Conservation (phyloP, 2,797 vertebrate species). For the Alcedo quadribrachys region DNA sequence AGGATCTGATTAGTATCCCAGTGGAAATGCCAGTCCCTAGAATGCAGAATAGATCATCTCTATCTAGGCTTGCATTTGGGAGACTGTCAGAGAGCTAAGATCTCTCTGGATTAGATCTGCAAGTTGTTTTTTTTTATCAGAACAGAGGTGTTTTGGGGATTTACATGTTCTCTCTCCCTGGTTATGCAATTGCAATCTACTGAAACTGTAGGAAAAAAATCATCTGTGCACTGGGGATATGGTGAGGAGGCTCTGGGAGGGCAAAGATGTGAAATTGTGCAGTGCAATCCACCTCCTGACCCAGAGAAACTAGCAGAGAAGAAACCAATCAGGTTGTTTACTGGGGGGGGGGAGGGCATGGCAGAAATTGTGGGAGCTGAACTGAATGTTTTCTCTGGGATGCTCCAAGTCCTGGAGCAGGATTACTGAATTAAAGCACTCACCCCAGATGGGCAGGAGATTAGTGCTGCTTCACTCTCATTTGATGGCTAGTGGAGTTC, state of each 20-base stretch:
- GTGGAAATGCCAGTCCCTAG: not conserved
- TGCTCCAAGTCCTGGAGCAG: not conserved
- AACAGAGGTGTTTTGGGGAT: constrained; percentile 21
- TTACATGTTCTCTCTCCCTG: constrained; percentile 20
- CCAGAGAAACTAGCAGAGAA: not conserved
- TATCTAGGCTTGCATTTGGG: not conserved
- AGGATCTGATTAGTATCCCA: not conserved
- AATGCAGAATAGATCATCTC: not conserved
- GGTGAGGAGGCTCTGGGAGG: not conserved
- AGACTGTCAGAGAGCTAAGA: not conserved
- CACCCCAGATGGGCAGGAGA: not conserved
- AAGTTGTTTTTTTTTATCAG: not conserved
- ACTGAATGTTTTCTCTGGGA: not conserved
- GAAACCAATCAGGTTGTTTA: not conserved
- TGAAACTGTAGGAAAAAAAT: constrained; percentile 12
- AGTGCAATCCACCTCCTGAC: not conserved
- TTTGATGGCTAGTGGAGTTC: not conserved
- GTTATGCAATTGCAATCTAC: constrained; percentile 34
- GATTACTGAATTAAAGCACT: constrained; percentile 19
- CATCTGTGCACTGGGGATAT: not conserved
- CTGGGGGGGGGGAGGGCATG: not conserved
- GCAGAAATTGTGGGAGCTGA: not conserved
- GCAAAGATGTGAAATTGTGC: not conserved
- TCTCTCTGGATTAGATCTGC: constrained; percentile 10
- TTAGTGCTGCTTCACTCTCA: not conserved